These are phyloP conservation scores for Hymenochirus boettgeri DNA, from an alignment of 2,113 vertebrate species.

Conservation along the genomic window DNA sequence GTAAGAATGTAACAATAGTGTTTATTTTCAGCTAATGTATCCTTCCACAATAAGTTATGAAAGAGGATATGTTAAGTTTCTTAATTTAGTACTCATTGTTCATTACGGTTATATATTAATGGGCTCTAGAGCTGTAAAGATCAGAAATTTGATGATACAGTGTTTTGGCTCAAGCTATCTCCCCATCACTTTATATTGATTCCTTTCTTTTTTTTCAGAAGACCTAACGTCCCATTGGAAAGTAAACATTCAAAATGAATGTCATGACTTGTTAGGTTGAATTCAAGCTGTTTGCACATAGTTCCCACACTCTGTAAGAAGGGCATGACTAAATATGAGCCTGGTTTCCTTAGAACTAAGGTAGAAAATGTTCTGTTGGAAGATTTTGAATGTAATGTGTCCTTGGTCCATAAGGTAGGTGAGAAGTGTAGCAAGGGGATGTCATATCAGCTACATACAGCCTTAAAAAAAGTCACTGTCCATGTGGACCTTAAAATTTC, in stretches of 20 bases:
- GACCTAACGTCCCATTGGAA: no score
- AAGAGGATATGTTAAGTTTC: slow-evolving; percentile 75
- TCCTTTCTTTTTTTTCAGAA: background rate
- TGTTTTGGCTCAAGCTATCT: no score
- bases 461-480: slow-evolving; percentile 79
- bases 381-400: slow-evolving; percentile 73
- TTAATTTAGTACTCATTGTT: no score
- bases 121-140: no score
- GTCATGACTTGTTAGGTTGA: no score
- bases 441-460: slow-evolving; percentile 77
- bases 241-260: no score
- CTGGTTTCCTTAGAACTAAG: slow-evolving; percentile 46
- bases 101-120: no score
- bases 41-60: no score
- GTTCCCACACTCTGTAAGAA: slow-evolving; percentile 71
- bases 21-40: no score
- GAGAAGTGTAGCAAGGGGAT: slow-evolving; percentile 70
- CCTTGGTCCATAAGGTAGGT: slow-evolving; percentile 71
- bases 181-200: slow-evolving; percentile 48
- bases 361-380: slow-evolving; percentile 58
- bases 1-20: no score
- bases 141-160: no score
- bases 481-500: slow-evolving; percentile 96
- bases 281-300: slow-evolving; percentile 51
- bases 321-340: slow-evolving; percentile 58